These are phyloP conservation scores for Gymnocephalus cernua DNA, from an alignment of 2,113 vertebrate genomes.

Conservation along the genomic window DNA sequence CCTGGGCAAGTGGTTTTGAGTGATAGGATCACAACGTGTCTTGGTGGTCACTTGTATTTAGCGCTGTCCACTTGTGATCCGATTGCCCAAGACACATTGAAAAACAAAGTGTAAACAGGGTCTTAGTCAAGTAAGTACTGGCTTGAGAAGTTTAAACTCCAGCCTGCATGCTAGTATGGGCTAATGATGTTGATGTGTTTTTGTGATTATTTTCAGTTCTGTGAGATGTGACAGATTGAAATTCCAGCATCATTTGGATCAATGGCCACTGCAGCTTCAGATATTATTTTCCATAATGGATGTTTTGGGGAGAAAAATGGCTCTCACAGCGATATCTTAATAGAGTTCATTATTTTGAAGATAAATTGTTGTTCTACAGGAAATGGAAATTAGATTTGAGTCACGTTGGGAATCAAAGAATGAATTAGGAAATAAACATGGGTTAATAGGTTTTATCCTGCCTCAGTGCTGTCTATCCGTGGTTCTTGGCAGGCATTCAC, in stretches of 20 bases:
- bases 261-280: constrained; percentile 13
- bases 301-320: constrained; percentile 22
- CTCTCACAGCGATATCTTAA: constrained; percentile 24
- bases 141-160: background rate
- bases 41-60: too few species aligned
- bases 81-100: too few species aligned
- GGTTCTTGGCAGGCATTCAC: constrained; percentile 33
- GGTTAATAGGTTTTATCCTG: constrained; percentile 39
- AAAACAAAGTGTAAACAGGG: too few species aligned
- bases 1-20: too few species aligned
- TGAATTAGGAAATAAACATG: constrained; percentile 46
- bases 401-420: constrained; percentile 27
- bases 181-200: background rate
- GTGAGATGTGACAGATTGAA: constrained; percentile 1
- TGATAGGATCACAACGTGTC: too few species aligned
- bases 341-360: constrained; percentile 29
- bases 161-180: background rate
- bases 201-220: constrained; percentile 4
- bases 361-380: constrained; percentile 14
- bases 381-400: constrained; percentile 48
- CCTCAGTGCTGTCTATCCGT: constrained; percentile 14
- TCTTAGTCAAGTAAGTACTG: background rate
- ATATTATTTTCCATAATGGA: constrained; percentile 28
- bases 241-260: constrained; percentile 32
- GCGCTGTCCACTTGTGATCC: too few species aligned